These are phyloP conservation scores for Heterohyrax brucei DNA, from an alignment of 2,797 vertebrate species.

Conservation along the genomic window DNA sequence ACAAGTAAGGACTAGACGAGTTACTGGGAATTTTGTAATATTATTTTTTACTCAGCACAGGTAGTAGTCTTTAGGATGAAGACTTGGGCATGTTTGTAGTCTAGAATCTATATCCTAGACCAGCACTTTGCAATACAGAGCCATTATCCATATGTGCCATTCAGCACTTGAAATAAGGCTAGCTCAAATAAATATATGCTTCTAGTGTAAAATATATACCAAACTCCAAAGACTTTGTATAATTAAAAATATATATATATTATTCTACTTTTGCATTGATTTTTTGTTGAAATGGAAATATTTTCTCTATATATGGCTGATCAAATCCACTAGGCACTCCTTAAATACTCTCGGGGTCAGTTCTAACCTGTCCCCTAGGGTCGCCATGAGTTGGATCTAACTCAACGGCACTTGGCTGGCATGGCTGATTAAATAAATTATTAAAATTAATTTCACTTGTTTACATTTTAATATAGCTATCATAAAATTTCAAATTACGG, in stretches of 20 bases:
- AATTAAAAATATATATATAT: neutral
- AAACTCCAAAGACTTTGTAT: neutral
- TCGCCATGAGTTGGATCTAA: no score
- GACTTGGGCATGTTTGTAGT: neutral
- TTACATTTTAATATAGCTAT: neutral
- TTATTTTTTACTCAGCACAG: neutral
- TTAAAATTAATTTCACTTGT: slow-evolving; percentile 35
- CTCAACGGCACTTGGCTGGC: no score
- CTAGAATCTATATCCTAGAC: no score
- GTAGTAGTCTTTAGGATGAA: neutral
- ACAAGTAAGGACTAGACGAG: neutral
- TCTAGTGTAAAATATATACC: neutral
- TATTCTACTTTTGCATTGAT: neutral
- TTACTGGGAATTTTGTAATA: neutral
- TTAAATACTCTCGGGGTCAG: no score
- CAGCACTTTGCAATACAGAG: neutral
- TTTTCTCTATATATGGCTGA: neutral
- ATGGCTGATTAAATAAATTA: neutral
- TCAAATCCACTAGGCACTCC: no score
- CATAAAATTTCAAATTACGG: slow-evolving; percentile 34
- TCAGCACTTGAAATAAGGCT: neutral
- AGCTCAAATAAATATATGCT: neutral
- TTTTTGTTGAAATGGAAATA: neutral
- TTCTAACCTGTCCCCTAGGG: no score
- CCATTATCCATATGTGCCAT: neutral